phyloP scores from a whole-genome alignment of 2,113 vertebrate genomes.

The Geococcyx californianus region DNA sequence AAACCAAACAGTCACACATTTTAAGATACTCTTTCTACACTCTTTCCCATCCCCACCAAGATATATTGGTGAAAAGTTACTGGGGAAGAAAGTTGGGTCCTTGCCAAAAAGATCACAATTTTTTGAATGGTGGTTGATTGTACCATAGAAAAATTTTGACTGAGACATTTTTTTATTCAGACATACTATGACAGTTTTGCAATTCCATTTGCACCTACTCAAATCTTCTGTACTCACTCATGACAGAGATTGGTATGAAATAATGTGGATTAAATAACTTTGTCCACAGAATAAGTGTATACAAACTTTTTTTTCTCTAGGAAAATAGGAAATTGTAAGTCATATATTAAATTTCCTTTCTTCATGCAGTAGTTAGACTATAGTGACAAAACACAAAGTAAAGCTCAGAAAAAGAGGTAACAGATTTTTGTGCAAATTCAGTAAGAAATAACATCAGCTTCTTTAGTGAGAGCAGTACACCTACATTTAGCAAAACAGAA shows the following conservation, averaged over 20 bases:
- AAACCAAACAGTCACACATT: background rate
- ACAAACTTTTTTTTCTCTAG: background rate
- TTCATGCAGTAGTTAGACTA: constrained; percentile 23
- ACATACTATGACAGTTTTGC: background rate
- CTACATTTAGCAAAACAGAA: background rate
- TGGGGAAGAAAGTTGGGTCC: constrained; percentile 12
- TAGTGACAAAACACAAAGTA: background rate
- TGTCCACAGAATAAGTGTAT: background rate
- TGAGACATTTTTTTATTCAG: background rate
- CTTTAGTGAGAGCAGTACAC: background rate
- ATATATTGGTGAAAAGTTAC: constrained; percentile 15
- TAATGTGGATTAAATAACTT: fast-evolving
- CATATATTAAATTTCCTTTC: background rate
- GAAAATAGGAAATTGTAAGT: background rate
- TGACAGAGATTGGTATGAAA: background rate
- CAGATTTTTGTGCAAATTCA: background rate
- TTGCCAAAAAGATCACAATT: background rate
- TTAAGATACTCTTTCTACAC: background rate
- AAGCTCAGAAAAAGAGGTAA: background rate
- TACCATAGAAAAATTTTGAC: background rate
- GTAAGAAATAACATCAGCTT: background rate
- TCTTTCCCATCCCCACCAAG: background rate
- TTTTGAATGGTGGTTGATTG: background rate
- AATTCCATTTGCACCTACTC: background rate
- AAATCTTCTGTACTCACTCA: background rate